These are phyloP conservation scores for Hybognathus amarus DNA, from an alignment of 2,797 vertebrate species.

Conservation along the genomic window DNA sequence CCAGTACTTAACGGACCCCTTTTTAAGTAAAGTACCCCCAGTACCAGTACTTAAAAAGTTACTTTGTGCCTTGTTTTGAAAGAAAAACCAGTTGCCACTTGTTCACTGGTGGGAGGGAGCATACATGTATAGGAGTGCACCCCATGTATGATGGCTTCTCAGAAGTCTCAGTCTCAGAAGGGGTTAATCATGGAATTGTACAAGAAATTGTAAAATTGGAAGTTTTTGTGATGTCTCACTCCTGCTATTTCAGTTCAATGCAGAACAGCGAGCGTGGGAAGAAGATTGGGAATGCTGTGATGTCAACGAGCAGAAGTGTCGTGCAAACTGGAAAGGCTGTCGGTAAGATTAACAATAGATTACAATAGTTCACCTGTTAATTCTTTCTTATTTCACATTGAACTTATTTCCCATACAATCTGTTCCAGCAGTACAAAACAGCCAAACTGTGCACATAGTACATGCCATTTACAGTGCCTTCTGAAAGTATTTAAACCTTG, in stretches of 20 bases:
- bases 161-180: neutral
- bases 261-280: constrained; percentile 98
- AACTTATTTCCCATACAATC: neutral
- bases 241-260: constrained; percentile 84
- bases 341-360: constrained; percentile 73
- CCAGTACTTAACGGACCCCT: too few species aligned
- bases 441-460: neutral
- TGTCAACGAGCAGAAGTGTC: constrained; percentile 91
- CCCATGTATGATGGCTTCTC: neutral
- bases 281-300: constrained; percentile 94
- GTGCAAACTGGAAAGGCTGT: constrained; percentile 97
- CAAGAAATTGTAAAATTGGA: neutral
- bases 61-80: neutral
- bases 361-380: neutral
- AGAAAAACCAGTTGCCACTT: neutral
- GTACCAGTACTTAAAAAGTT: neutral
- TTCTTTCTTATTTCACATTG: neutral
- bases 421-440: neutral
- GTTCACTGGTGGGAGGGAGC: neutral
- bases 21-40: too few species aligned
- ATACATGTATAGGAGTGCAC: neutral
- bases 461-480: neutral
- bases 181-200: neutral
- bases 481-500: neutral
- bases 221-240: neutral